A percentile compares a stretch with the other conserved stretches of the same genome.
These are phyloP conservation scores for Pseudochirops cupreus DNA, from an alignment of 2,797 vertebrate species.

Conservation along the genomic window DNA sequence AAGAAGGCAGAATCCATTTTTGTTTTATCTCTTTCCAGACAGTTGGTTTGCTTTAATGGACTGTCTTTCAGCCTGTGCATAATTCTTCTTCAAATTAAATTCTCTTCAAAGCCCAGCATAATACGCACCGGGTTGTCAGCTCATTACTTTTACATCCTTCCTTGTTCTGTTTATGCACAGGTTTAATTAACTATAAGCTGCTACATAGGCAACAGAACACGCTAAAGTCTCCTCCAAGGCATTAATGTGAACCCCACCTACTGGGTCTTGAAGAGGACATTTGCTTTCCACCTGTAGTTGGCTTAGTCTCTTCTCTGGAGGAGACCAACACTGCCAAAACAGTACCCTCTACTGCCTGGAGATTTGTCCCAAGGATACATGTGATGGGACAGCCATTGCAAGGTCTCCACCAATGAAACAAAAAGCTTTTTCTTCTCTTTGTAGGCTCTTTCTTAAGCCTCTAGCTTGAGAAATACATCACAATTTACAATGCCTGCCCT, in stretches of 20 bases:
- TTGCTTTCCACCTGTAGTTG: slow-evolving; percentile 42
- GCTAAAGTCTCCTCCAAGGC: slow-evolving; percentile 58
- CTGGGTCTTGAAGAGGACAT: slow-evolving; percentile 17
- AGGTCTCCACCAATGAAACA: background rate
- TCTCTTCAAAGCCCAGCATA: slow-evolving; percentile 86
- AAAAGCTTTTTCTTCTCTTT: background rate
- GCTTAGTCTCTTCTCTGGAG: slow-evolving; percentile 6
- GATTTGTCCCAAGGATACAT: background rate
- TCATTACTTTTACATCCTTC: slow-evolving; percentile 89
- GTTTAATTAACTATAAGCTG: slow-evolving; percentile 89
- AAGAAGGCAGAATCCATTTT: slow-evolving; percentile 79
- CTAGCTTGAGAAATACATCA: background rate
- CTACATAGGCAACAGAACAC: slow-evolving; percentile 79
- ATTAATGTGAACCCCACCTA: slow-evolving; percentile 64
- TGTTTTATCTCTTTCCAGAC: slow-evolving; percentile 87
- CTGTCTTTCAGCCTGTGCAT: slow-evolving; percentile 86
- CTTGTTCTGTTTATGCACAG: slow-evolving; percentile 88
- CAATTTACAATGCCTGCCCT: background rate
- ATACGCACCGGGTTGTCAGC: slow-evolving; percentile 86
- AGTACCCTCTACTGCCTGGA: background rate
- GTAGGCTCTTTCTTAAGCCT: background rate
- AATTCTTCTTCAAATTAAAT: slow-evolving; percentile 90
- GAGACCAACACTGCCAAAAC: background rate
- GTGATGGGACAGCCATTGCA: background rate
- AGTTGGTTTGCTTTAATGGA: slow-evolving; percentile 88